These are phyloP conservation scores for Patella ulyssiponensis DNA, from an alignment of 2,888 invertebrate species.

Conservation along the genomic window DNA sequence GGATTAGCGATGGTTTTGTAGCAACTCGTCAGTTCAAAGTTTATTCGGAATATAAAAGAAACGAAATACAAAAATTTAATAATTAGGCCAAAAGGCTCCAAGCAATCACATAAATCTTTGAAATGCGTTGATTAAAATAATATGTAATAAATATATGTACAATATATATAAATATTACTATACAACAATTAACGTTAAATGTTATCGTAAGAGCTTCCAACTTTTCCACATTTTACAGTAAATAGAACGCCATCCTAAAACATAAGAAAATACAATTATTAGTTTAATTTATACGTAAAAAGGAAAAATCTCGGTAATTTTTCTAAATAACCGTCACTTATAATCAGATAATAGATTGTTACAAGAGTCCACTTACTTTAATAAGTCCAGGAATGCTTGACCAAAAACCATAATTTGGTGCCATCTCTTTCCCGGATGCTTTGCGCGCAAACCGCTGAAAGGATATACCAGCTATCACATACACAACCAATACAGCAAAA, in stretches of 20 bases:
- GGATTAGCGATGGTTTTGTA: no score
- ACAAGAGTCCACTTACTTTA: constrained; percentile 21
- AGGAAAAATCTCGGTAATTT: neutral
- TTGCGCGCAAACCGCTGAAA: constrained; percentile 26
- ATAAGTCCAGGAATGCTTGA: constrained; percentile 30
- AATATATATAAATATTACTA: neutral
- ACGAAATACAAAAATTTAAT: no score
- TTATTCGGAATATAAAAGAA: no score
- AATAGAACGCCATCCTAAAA: constrained; percentile 30
- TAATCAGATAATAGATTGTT: no score
- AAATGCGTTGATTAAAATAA: no score
- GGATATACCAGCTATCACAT: constrained; percentile 25
- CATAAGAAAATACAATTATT: neutral
- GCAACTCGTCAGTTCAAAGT: no score
- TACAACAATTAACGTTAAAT: neutral
- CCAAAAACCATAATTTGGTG: constrained; percentile 35
- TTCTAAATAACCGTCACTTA: neutral
- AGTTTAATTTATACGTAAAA: neutral
- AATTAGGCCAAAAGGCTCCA: no score
- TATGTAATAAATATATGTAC: neutral
- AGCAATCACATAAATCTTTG: no score
- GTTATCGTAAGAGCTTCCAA: neutral
- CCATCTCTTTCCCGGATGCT: constrained; percentile 25
- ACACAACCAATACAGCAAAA: constrained; percentile 23
- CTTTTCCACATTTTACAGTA: constrained; percentile 20